Evolutionary conservation across 2,888 invertebrate species (phyloP), one percentile per base, ranked within the genome.

Genomic region (Rhyacophila evoluta): DNA sequence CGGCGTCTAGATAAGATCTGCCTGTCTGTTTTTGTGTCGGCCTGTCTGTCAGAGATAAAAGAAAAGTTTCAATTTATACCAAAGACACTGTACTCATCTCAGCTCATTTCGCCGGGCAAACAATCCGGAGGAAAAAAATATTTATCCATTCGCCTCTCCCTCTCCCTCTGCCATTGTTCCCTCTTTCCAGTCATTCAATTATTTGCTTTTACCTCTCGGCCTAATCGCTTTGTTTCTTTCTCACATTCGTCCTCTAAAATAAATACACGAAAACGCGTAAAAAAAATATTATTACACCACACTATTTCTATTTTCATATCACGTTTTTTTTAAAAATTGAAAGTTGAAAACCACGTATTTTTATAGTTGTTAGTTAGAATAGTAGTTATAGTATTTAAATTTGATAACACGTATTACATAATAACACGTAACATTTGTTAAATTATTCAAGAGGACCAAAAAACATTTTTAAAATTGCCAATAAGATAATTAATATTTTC

Each of bases 131-230:
- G 55, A 55, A 55, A 55, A 41, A 55, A 55, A 55, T 39, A 55
- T 19, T 4, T 6, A 19, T 19, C 55, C 55, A 19, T 55, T 19
- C 55, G 19, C 55, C 19, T 55, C 19, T 55, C 29, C 71, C 12
- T 73, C 12, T 19, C 15, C 36, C 12, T 19, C 15, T 25, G 38
- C 68, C 75, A n/a, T 36, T 70, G 70, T 36, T 12, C 37, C 70
- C 70, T 70, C 25, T 33, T 70, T 74, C 72, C 36, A 80, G 69
- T 67, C 77, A 75, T 77, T 80, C 80, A 77, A 77, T 80, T 80
- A 78, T 78, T 80, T 75, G 80, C 78, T 77, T 72, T 79, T 77
- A 76, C 73, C 79, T 73, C 69, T 79, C 72, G 25, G 29, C 25
- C 28, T 71, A 77, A 77, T 77, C 72, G 70, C 55, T 55, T 55